A percentile compares a stretch with the other conserved stretches of the same genome.
Evolutionary conservation across 2,888 invertebrate species (phyloP).

Genomic region (Macrosoma leucophasiata): DNA sequence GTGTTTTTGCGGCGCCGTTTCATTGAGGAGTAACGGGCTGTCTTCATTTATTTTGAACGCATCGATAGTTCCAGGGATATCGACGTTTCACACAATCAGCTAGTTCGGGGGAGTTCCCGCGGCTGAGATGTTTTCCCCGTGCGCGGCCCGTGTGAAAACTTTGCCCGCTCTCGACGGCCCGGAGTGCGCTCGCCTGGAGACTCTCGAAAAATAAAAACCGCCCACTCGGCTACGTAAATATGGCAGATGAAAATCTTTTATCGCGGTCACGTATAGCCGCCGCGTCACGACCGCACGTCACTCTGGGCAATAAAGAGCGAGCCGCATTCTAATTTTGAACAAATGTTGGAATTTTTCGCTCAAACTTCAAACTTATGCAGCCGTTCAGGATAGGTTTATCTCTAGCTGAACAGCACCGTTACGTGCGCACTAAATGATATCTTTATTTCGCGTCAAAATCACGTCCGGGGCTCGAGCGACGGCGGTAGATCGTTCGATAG

Average conservation of each 20-base stretch:
- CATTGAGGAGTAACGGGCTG: constrained; percentile 39
- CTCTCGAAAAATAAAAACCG: constrained; percentile 72
- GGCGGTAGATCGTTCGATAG: constrained; percentile 41
- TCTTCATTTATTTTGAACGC: constrained; percentile 39
- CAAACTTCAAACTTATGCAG: constrained; percentile 40
- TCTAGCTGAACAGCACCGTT: constrained; percentile 45
- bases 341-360: constrained; percentile 65
- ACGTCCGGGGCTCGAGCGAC: constrained; percentile 37
- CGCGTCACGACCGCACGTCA: constrained; percentile 72
- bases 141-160: constrained; percentile 66
- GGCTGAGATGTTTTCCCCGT: constrained; percentile 46
- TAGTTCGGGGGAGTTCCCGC: constrained; percentile 35
- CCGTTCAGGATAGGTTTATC: constrained; percentile 43
- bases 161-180: constrained; percentile 41
- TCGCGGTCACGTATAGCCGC: constrained; percentile 72
- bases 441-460: constrained; percentile 56
- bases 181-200: constrained; percentile 51
- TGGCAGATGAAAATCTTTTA: constrained; percentile 76
- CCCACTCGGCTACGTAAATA: constrained; percentile 74
- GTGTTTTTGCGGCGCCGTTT: constrained; percentile 45
- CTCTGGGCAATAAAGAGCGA: constrained; percentile 65
- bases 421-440: constrained; percentile 49
- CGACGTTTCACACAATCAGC: too few species aligned
- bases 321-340: constrained; percentile 71
- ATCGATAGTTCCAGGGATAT: constrained; percentile 43